Evolutionary conservation across 2,113 vertebrate species (phyloP), one percentile per base, ranked within the genome.

Genomic region (Anoplopoma fimbria): DNA sequence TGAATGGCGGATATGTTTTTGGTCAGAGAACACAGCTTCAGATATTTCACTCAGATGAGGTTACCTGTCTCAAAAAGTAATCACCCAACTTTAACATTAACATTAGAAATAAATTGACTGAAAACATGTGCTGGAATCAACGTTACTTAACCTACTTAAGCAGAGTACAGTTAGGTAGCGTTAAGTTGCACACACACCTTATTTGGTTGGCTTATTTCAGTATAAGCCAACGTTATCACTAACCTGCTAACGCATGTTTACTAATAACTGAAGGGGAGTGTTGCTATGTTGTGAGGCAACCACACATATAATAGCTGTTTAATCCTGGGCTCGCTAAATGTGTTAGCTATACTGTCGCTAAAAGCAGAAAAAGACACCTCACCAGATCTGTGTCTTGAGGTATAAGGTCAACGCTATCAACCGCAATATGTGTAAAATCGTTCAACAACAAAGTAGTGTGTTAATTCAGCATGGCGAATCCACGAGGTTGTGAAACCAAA

Each of bases 191-290:
- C 38, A 70, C 23, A 40, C 33, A 4, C 15, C 13, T 47, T 55
- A 34, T 8, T 57, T 55, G n/a, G 1, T 12, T 42, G 6, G 45
- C n/a, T 55, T 55, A 25, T 55, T 55, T 55, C n/a, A 55, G 51
- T 25, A 55, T 34, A 7, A 63, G 7, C 19, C n/a, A 12, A 23
- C 1, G 10, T 27, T 0, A 69, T 25, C 61, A 14, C 38, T 10
- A 61, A 31, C 27, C 1, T 29, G 17, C 1, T 49, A 13, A 49
- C 60, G 55, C 27, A 6, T 77, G 75, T 83, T 76, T 51, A 78
- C 58, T 2, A 81, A 53, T 67, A 68, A 2, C 13, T 1, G 31
- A 15, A 10, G 4, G 25, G 1, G 6, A n/a, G 53, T 19, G 51
- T 0, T 63, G 70, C 53, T 81, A 61, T 65, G 47, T 9, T 51